Conservation (phyloP, 2,888 invertebrate genomes). For the Chaitophorus viminalis region DNA sequence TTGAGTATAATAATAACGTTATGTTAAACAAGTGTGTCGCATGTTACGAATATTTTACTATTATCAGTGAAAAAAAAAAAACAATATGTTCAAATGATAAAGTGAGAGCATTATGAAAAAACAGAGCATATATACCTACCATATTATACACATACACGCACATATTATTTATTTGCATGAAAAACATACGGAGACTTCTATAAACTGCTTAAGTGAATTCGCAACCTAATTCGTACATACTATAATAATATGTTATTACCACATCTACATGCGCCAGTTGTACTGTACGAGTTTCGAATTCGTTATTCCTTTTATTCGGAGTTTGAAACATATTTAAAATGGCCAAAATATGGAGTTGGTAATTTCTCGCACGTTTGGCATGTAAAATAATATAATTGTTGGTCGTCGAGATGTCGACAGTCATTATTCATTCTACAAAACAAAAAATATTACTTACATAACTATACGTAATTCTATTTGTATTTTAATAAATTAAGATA, state of each 20-base stretch:
- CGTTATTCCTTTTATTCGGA: not conserved
- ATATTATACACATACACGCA: not conserved
- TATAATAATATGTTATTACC: not conserved
- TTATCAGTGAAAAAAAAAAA: not conserved
- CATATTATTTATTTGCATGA: not conserved
- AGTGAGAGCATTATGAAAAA: not conserved
- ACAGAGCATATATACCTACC: not conserved
- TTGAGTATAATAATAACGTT: not conserved
- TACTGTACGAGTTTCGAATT: not conserved
- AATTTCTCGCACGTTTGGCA: not conserved
- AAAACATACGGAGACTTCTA: not conserved
- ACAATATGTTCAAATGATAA: not conserved
- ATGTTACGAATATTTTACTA: not conserved
- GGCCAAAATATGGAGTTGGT: not conserved
- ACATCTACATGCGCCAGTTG: too few relatives aligned
- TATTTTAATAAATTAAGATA: not conserved
- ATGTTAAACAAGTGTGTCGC: not conserved
- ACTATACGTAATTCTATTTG: too few relatives aligned
- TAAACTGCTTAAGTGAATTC: not conserved
- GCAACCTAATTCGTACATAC: not conserved
- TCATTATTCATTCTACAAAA: not conserved
- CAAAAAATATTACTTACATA: not conserved
- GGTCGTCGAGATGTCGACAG: not conserved
- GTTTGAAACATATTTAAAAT: not conserved
- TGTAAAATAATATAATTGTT: too few relatives aligned